Evolutionary conservation across 1,140 invertebrate genomes (phyloP).

Genomic region (Tetramorium alpestre): DNA sequence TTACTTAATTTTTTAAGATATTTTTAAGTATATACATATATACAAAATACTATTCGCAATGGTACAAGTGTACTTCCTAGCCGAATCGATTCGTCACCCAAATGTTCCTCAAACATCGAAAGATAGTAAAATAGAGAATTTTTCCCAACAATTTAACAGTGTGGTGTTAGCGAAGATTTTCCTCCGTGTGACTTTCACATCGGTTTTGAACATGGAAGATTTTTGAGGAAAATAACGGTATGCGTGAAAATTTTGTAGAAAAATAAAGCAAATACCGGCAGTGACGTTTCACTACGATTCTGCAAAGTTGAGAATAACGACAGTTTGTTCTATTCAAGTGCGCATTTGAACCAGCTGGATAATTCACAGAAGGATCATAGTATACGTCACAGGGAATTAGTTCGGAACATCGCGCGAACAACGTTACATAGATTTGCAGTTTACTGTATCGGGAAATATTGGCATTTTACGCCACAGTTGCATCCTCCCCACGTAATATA

Average conservation of each 20-base stretch:
- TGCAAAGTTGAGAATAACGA: slow-evolving; percentile 25
- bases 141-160: slow-evolving; percentile 50
- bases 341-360: not conserved
- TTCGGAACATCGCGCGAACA: not conserved
- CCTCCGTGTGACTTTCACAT: slow-evolving; percentile 49
- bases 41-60: not conserved
- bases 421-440: slow-evolving; percentile 21
- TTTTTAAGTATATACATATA: not conserved
- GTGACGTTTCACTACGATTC: not conserved
- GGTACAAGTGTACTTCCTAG: not conserved
- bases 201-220: slow-evolving; percentile 40
- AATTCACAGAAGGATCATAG: slow-evolving; percentile 40
- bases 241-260: not conserved
- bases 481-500: not conserved
- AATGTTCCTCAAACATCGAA: not conserved
- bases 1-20: not conserved
- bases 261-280: not conserved
- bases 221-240: slow-evolving; percentile 27
- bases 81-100: not conserved
- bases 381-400: slow-evolving; percentile 27
- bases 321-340: slow-evolving; percentile 1
- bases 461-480: slow-evolving; percentile 22
- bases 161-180: not conserved
- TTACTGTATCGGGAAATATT: slow-evolving; percentile 36
- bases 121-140: slow-evolving; percentile 11